Evolutionary conservation across 2,797 vertebrate genomes (phyloP).

Genomic region (Nyctalus aviator): DNA sequence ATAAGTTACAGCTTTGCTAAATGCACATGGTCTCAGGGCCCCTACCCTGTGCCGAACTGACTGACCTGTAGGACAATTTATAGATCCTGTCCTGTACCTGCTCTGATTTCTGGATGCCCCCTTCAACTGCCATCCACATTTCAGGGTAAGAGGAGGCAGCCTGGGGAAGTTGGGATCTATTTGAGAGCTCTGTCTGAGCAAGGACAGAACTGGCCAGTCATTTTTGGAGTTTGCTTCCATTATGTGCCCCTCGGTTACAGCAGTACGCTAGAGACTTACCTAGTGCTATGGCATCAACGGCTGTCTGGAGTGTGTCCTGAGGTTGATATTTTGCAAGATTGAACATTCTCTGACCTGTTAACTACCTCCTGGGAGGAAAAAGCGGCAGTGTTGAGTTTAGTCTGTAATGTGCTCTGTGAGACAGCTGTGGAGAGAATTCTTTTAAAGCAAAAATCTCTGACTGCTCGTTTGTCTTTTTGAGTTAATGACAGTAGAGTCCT

Average conservation of each 20-base stretch:
- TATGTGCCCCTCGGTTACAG: not conserved
- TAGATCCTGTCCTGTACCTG: not conserved
- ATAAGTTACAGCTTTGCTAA: not conserved
- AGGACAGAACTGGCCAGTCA: not conserved
- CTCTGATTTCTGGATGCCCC: not conserved
- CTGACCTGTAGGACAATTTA: not conserved
- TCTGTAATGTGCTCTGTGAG: not conserved
- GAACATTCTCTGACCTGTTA: not conserved
- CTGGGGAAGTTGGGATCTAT: not conserved
- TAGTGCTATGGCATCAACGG: not conserved
- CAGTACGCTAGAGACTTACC: not conserved
- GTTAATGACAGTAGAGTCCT: not conserved
- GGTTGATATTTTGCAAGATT: not conserved
- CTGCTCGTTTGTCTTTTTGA: not conserved
- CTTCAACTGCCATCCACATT: not conserved
- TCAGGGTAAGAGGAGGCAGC: not conserved
- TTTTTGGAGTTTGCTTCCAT: not conserved
- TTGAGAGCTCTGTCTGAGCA: too few relatives aligned
- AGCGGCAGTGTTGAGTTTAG: not conserved
- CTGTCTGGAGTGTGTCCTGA: not conserved
- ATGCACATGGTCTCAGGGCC: not conserved
- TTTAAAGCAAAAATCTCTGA: not conserved
- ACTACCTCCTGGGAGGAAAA: not conserved
- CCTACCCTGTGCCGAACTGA: not conserved
- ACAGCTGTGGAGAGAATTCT: not conserved